Evolutionary conservation across 2,113 vertebrate species (phyloP), one percentile per base, ranked within the genome.

Genomic region (Sylvilagus bachmani): DNA sequence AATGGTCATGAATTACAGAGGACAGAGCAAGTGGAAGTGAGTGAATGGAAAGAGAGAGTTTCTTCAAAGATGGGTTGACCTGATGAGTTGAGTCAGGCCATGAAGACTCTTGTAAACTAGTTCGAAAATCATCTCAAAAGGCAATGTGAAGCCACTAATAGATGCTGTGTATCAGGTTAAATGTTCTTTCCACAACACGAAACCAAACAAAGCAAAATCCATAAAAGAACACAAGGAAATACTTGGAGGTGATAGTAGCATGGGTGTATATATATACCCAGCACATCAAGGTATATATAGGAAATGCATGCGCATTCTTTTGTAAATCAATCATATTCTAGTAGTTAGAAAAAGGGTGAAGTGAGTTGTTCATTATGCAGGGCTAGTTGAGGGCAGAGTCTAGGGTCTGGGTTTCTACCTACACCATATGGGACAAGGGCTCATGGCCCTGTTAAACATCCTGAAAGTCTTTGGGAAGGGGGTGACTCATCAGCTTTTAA

Each of bases 341-440:
- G 17, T 16, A 61, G 25, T 5, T n/a, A 8, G 27, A 10, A 67
- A 13, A 25, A 36, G 9, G n/a, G 22, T 19, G n/a, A 29, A 31
- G 17, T 31, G 67, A 75, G 7, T 2, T 1, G 1, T 6, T 36
- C 66, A 33, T 5, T 4, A 0, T 1, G 2, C 1, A 6, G n/a
- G 58, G 49, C 33, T 14, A 33, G 21, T 1, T 16, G 49, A 33
- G 11, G 38, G 21, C 0, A 1, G 70, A 21, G 25, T 44, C 31
- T 11, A 2, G 6, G 6, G 22, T 5, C 55, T 10, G 27, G 36
- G 11, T 44, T 33, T 66, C 21, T 2, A 36, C 11, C 25, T 5
- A 12, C 5, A 10, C 36, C 22, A 1, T 0, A 0, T 5, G 25
- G 14, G 55, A 10, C 29, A 38, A 9, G n/a, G 61, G 27, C 24